These are phyloP conservation scores for Synergus itoensis DNA, from an alignment of 2,888 invertebrate species.

Conservation along the genomic window DNA sequence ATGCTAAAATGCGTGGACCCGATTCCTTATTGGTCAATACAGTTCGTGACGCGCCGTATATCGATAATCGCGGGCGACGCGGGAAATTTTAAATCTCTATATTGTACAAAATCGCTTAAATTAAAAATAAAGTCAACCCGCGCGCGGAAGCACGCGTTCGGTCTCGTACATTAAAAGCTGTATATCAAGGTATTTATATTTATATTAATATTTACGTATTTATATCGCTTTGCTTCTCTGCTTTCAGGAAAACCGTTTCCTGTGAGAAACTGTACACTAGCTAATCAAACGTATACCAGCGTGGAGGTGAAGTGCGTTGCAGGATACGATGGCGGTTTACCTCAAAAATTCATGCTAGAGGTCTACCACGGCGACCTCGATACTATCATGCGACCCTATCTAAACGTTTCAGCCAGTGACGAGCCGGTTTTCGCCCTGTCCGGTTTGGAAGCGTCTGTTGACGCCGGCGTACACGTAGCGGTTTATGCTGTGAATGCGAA, in stretches of 20 bases:
- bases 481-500: conserved; percentile 91
- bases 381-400: conserved; percentile 70
- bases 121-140: too few species aligned
- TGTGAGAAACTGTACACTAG: conserved; percentile 90
- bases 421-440: conserved; percentile 89
- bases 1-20: too few species aligned
- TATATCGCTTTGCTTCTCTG: conserved; percentile 28
- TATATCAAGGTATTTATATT: too few species aligned
- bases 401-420: conserved; percentile 83
- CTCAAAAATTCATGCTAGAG: conserved; percentile 91
- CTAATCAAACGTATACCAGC: conserved; percentile 91
- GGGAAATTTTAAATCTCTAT: too few species aligned
- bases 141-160: too few species aligned
- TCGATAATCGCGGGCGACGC: too few species aligned
- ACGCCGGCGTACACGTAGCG: conserved; percentile 87
- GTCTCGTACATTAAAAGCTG: too few species aligned
- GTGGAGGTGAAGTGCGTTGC: conserved; percentile 90
- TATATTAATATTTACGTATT: too few species aligned
- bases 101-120: too few species aligned
- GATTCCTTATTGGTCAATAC: too few species aligned
- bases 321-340: conserved; percentile 93
- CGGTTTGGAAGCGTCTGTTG: conserved; percentile 85
- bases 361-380: conserved; percentile 81
- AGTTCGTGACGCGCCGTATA: too few species aligned
- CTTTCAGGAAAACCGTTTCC: conserved; percentile 89